phyloP scores from a whole-genome alignment of 2,888 invertebrate species.

The Melipona beecheii region DNA sequence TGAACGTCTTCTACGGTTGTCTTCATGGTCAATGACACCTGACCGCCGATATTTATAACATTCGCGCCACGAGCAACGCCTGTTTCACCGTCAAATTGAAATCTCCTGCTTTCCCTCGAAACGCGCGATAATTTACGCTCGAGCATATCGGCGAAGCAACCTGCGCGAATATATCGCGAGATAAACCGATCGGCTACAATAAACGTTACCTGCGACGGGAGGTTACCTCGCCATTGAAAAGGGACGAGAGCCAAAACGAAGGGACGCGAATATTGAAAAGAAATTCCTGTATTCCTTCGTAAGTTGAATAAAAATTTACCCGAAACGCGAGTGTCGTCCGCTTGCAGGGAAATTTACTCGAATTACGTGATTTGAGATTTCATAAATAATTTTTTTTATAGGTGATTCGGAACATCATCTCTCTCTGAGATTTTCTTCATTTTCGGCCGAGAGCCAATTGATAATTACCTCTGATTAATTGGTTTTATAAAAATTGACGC shows the following conservation, averaged over 20 bases:
- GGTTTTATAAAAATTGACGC: too few species aligned
- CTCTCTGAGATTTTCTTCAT: too few species aligned
- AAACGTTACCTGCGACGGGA: conserved; percentile 15
- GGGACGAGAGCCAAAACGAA: background rate
- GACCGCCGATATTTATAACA: conserved; percentile 44
- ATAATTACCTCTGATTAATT: too few species aligned
- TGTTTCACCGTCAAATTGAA: conserved; percentile 34
- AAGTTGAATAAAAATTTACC: background rate
- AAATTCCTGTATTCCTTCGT: background rate
- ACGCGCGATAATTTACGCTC: conserved; percentile 32
- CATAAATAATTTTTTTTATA: background rate
- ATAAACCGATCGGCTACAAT: conserved; percentile 38
- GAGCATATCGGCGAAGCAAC: conserved; percentile 15
- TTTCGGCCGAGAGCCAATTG: too few species aligned
- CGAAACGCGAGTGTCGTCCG: background rate
- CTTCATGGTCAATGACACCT: conserved; percentile 75
- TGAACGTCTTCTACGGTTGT: conserved; percentile 50
- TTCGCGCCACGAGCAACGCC: conserved; percentile 5
- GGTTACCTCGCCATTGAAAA: background rate
- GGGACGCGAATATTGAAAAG: background rate
- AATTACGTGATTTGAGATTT: background rate
- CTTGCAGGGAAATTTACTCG: background rate
- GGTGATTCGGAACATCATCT: too few species aligned
- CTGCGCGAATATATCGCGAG: conserved; percentile 15
- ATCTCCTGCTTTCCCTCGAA: conserved; percentile 9